These are phyloP conservation scores for Rhinoderma darwinii DNA, from an alignment of 2,113 vertebrate species.

Conservation along the genomic window DNA sequence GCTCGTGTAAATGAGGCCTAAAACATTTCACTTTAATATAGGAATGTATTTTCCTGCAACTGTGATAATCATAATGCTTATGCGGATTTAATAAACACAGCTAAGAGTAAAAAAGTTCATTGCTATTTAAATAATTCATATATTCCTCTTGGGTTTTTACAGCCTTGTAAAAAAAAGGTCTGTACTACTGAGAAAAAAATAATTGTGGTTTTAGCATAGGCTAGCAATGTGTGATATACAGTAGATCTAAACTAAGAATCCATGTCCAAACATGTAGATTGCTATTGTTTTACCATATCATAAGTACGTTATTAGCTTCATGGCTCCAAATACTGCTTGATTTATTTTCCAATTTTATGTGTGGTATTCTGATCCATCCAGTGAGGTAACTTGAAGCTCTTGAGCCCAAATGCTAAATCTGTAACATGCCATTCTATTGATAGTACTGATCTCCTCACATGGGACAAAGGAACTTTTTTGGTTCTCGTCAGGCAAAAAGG, in stretches of 20 bases:
- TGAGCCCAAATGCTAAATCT: too few relatives aligned
- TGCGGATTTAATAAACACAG: conserved; percentile 36
- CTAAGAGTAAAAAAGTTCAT: conserved; percentile 43
- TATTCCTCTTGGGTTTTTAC: conserved; percentile 24
- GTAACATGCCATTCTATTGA: too few relatives aligned
- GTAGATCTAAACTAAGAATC: neutral
- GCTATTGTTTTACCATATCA: neutral
- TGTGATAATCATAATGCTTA: conserved; percentile 38
- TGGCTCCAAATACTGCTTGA: too few relatives aligned
- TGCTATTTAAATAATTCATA: conserved; percentile 53
- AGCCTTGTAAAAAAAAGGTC: neutral
- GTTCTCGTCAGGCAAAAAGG: too few relatives aligned
- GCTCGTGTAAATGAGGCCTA: too few relatives aligned
- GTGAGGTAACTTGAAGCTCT: too few relatives aligned
- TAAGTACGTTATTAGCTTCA: neutral
- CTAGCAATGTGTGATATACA: conserved; percentile 29
- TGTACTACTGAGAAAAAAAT: conserved; percentile 32
- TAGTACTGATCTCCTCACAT: too few relatives aligned
- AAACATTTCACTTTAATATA: neutral
- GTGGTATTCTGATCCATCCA: too few relatives aligned
- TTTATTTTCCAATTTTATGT: too few relatives aligned
- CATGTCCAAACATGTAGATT: neutral
- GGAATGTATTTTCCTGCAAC: neutral
- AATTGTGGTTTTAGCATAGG: conserved; percentile 36
- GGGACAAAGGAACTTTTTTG: too few relatives aligned